A percentile compares a stretch with the other conserved stretches of the same genome.
phyloP scores from a whole-genome alignment of 2,113 vertebrate genomes.

The Diadophis punctatus region DNA sequence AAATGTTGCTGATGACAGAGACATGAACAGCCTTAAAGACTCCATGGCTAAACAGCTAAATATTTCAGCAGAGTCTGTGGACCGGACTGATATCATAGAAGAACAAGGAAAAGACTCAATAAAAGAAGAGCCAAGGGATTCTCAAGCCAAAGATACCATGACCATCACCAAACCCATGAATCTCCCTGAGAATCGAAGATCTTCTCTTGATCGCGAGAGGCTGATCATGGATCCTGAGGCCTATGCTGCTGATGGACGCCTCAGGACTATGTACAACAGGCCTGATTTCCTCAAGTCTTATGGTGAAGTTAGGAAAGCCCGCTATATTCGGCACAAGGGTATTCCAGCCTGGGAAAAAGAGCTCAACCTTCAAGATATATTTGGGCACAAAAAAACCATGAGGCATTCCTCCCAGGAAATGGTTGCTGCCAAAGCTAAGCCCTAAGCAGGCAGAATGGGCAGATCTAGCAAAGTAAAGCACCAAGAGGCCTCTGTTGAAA shows the following conservation, averaged over 20 bases:
- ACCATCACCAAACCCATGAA: neutral
- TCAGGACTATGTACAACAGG: conserved; percentile 46
- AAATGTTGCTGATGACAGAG: neutral
- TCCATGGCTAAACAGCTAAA: neutral
- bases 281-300: conserved; percentile 61
- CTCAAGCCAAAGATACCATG: neutral
- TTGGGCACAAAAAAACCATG: conserved; percentile 6
- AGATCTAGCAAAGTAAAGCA: neutral
- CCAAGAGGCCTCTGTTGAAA: neutral
- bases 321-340: conserved; percentile 67
- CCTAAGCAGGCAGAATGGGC: neutral
- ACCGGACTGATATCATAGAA: neutral
- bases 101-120: conserved; percentile 7
- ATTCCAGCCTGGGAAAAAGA: conserved; percentile 58
- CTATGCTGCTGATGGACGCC: conserved; percentile 24
- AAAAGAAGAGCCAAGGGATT: neutral
- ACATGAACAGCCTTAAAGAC: conserved; percentile 35
- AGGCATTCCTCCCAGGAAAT: too few species aligned
- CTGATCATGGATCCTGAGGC: neutral
- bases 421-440: neutral
- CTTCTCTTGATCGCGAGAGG: neutral
- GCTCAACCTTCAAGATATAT: conserved; percentile 60
- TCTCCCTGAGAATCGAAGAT: neutral
- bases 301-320: conserved; percentile 62
- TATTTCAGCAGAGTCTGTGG: neutral